These are phyloP conservation scores for Pardosa pseudoannulata DNA, from an alignment of 2,888 invertebrate species.

Conservation along the genomic window DNA sequence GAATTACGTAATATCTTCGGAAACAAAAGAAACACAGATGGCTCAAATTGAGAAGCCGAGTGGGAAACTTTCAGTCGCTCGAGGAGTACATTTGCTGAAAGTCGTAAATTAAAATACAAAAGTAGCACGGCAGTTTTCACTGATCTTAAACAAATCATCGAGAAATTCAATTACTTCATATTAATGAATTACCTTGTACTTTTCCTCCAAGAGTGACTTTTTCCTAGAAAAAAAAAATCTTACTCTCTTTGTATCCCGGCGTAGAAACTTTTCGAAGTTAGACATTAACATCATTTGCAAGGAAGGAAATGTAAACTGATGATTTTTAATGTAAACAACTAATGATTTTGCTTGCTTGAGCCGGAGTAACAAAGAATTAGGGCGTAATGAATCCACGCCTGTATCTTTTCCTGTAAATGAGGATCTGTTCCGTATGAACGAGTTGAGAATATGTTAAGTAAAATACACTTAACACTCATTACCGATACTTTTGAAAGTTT, in stretches of 20 bases:
- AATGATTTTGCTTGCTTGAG: neutral
- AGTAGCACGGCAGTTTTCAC: neutral
- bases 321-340: constrained; percentile 3
- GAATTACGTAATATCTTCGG: neutral
- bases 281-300: neutral
- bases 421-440: neutral
- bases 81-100: neutral
- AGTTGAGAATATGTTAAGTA: neutral
- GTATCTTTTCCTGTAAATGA: neutral
- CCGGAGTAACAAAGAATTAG: neutral
- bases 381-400: neutral
- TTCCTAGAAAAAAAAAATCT: neutral
- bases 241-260: neutral
- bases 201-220: neutral
- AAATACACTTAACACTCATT: neutral
- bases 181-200: neutral
- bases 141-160: neutral
- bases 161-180: neutral
- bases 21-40: neutral
- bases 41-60: neutral
- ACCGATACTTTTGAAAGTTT: neutral
- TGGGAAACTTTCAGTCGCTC: neutral
- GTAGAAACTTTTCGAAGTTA: neutral
- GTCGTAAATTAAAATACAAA: neutral
- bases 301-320: neutral